Conservation (phyloP, 2,113 vertebrate genomes). For the Oxyruncus cristatus region DNA sequence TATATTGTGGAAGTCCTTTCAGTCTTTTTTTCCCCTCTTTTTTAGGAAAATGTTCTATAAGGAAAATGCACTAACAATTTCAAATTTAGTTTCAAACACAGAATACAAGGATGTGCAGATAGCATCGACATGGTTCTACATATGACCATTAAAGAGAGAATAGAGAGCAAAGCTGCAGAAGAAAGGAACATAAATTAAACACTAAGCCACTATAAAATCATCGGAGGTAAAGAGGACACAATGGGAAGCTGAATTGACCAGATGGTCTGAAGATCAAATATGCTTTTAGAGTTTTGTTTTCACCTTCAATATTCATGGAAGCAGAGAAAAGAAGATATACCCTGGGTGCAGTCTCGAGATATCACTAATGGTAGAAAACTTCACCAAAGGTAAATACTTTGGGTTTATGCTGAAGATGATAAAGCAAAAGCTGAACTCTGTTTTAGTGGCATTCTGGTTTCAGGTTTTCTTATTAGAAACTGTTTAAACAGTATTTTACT, state of each 20-base stretch:
- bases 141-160: neutral
- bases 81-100: neutral
- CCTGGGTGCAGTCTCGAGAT: neutral
- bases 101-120: neutral
- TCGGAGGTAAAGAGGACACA: neutral
- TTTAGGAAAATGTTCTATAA: neutral
- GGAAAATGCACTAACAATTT: neutral
- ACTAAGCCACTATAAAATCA: neutral
- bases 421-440: neutral
- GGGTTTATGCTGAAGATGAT: accelerated
- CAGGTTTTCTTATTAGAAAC: neutral
- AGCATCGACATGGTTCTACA: neutral
- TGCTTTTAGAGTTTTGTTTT: neutral
- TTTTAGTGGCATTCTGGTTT: neutral
- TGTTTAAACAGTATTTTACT: neutral
- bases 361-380: neutral
- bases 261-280: neutral
- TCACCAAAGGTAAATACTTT: neutral
- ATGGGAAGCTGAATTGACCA: neutral
- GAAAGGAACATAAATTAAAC: neutral
- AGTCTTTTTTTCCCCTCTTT: accelerated
- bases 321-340: neutral
- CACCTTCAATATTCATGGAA: neutral
- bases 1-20: neutral
- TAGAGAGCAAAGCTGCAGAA: neutral